Percentiles rank a stretch among this genome's conserved stretches.
Conservation (phyloP, 2,888 invertebrate species). For the Anthophora plumipes region DNA sequence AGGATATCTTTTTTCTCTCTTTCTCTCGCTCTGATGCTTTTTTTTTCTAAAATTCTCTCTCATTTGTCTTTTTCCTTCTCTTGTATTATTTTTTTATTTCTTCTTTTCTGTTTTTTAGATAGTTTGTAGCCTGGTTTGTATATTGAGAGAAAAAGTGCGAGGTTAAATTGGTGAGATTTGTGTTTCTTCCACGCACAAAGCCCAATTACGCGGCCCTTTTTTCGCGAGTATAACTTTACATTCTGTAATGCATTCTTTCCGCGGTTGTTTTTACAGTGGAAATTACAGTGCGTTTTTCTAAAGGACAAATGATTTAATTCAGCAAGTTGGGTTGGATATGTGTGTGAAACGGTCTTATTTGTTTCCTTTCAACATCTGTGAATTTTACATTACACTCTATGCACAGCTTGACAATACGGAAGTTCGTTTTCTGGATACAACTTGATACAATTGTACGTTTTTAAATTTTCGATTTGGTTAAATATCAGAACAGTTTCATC, state of each 20-base stretch:
- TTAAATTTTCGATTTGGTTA: not conserved
- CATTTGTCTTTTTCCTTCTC: not conserved
- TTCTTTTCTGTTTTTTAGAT: not conserved
- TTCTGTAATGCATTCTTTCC: not conserved
- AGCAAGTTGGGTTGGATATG: not conserved
- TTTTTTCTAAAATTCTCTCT: not conserved
- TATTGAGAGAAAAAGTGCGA: not conserved
- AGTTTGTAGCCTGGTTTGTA: not conserved
- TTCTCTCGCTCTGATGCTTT: not conserved
- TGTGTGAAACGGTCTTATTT: not conserved
- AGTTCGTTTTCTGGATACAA: no score
- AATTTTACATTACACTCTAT: not conserved
- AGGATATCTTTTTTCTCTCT: not conserved
- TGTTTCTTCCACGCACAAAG: not conserved
- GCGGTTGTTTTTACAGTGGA: not conserved
- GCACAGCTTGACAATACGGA: no score
- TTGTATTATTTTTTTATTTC: no score
- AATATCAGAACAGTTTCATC: no score
- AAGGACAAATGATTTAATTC: no score
- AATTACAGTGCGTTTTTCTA: not conserved
- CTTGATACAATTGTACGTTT: no score
- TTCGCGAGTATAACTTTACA: not conserved
- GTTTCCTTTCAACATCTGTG: not conserved
- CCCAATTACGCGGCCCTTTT: constrained; percentile 7
- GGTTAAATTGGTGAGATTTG: constrained; percentile 13